phyloP scores from a whole-genome alignment of 2,113 vertebrate species.

The Oryzias woworae region DNA sequence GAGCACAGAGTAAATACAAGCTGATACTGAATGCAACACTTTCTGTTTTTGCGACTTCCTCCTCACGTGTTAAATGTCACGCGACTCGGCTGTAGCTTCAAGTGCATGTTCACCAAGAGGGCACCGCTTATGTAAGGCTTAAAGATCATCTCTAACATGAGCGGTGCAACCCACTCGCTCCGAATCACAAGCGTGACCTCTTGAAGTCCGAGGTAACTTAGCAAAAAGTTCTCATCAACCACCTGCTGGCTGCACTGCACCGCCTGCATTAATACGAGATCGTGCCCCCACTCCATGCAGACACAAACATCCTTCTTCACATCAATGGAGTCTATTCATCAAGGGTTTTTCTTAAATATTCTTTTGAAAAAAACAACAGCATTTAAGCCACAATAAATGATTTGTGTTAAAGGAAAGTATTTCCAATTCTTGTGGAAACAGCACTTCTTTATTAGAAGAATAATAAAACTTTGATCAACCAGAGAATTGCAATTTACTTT shows the following conservation, averaged over 20 bases:
- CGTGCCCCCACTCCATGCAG: neutral
- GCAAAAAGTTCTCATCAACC: constrained; percentile 10
- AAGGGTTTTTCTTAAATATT: too few species aligned
- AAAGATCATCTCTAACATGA: constrained; percentile 1
- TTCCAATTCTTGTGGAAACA: too few species aligned
- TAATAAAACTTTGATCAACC: too few species aligned
- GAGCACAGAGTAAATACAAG: neutral
- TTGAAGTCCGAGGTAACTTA: neutral
- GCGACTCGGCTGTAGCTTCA: neutral
- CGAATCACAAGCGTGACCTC: constrained; percentile 4
- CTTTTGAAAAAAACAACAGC: neutral
- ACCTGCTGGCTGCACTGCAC: constrained; percentile 9
- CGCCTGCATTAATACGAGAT: constrained; percentile 8
- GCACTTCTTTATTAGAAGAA: too few species aligned
- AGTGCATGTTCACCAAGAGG: neutral
- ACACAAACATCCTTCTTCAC: neutral
- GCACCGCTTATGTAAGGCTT: neutral
- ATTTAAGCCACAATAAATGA: too few species aligned
- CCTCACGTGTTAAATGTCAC: too few species aligned
- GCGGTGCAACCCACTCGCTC: neutral
- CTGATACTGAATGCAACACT: neutral
- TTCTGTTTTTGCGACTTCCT: neutral
- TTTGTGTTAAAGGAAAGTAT: too few species aligned
- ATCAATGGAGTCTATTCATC: neutral
- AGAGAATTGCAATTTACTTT: too few species aligned